phyloP scores from a whole-genome alignment of 2,113 vertebrate species.

The Saiga tatarica region DNA sequence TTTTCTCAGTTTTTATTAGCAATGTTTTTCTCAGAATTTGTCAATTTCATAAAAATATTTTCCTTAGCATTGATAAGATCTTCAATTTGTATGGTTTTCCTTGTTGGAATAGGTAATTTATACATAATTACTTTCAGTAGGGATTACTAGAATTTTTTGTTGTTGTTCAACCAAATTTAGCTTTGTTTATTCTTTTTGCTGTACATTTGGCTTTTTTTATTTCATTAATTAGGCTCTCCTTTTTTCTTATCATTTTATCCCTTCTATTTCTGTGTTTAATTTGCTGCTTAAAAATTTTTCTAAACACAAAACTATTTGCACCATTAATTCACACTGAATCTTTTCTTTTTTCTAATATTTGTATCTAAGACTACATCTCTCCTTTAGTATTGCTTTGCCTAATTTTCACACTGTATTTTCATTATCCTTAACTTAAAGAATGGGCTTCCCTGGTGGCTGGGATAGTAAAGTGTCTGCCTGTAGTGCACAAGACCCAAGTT shows the following conservation, averaged over 20 bases:
- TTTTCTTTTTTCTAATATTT: background rate
- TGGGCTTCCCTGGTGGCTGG: too few relatives aligned
- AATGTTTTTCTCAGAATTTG: background rate
- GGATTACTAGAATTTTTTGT: background rate
- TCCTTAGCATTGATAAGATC: background rate
- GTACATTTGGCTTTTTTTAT: background rate
- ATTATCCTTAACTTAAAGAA: background rate
- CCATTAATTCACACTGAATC: background rate
- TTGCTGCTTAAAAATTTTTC: background rate
- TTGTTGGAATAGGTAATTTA: background rate
- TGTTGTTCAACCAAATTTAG: background rate
- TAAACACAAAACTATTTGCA: background rate
- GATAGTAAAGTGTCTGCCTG: too few relatives aligned
- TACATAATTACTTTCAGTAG: background rate
- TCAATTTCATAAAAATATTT: background rate
- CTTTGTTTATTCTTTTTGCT: background rate
- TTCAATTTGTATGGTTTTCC: background rate
- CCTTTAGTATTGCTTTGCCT: background rate
- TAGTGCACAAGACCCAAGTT: too few relatives aligned
- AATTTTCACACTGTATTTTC: background rate
- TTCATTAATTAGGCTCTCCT: background rate
- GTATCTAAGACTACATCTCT: background rate
- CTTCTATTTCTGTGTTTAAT: background rate
- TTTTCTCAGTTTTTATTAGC: background rate
- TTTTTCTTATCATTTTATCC: background rate